A percentile compares a stretch with the other conserved stretches of the same genome.
Evolutionary conservation across 1,140 invertebrate genomes (phyloP).

Genomic region (Trichonephila clavata): DNA sequence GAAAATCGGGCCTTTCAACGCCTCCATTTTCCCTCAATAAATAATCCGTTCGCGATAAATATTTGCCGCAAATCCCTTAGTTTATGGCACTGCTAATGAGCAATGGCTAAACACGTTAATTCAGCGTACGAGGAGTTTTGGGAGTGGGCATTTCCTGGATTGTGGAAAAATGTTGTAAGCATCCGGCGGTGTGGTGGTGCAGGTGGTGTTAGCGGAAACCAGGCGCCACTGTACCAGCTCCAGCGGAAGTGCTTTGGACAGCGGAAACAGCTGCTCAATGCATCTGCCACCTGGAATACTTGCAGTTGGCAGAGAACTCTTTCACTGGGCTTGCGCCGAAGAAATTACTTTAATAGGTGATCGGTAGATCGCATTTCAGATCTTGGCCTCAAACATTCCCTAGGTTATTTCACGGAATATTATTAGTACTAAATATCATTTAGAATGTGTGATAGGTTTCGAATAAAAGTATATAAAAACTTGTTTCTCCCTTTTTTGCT

Average conservation of each 20-base stretch:
- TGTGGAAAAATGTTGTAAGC: constrained; percentile 4
- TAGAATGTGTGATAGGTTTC: too few species aligned
- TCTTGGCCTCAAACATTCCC: not conserved
- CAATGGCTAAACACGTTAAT: not conserved
- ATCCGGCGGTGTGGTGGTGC: constrained; percentile 19
- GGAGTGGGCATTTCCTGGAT: constrained; percentile 20
- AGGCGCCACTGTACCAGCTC: constrained; percentile 15
- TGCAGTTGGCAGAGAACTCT: constrained; percentile 44
- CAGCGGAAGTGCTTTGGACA: constrained; percentile 43
- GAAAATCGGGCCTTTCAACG: too few species aligned
- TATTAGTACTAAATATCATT: too few species aligned
- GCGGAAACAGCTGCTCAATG: constrained; percentile 55
- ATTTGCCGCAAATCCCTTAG: not conserved
- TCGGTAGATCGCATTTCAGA: not conserved
- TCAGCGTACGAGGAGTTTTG: not conserved
- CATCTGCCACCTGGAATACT: constrained; percentile 51
- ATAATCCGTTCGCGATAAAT: not conserved
- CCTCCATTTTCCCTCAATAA: too few species aligned
- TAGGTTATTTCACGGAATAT: too few species aligned
- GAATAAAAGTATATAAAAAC: too few species aligned
- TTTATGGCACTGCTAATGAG: constrained; percentile 9
- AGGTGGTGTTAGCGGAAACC: constrained; percentile 49
- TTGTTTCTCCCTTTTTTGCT: too few species aligned
- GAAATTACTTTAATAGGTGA: not conserved
- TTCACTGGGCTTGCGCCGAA: constrained; percentile 7